Conservation (phyloP, 2,113 vertebrate genomes). For the Tiliqua scincoides region DNA sequence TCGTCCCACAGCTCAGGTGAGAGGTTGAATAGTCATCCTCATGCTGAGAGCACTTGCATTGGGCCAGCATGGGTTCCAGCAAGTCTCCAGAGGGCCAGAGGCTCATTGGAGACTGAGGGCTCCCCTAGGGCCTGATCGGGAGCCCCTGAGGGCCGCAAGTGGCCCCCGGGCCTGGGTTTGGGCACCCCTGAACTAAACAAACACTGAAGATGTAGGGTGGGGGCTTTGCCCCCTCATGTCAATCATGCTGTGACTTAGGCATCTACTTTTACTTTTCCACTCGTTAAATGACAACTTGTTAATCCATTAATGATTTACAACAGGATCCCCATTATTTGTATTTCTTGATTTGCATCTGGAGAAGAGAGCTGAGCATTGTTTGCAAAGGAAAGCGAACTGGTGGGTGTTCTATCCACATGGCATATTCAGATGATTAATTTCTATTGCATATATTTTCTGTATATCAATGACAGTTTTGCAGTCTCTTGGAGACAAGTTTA, state of each 20-base stretch:
- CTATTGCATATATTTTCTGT: too few relatives aligned
- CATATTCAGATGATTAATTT: neutral
- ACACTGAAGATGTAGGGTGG: neutral
- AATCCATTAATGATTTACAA: slow-evolving; percentile 53
- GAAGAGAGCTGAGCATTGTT: slow-evolving; percentile 8
- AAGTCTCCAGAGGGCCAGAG: too few relatives aligned
- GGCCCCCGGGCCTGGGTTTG: too few relatives aligned
- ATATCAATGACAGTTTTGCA: neutral
- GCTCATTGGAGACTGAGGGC: too few relatives aligned
- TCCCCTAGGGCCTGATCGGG: too few relatives aligned
- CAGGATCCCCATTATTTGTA: slow-evolving; percentile 53
- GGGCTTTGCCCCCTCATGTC: neutral
- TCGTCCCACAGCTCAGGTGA: too few relatives aligned
- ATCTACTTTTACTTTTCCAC: neutral
- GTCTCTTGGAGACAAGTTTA: neutral
- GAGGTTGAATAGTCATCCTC: too few relatives aligned
- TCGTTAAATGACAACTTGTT: slow-evolving; percentile 50
- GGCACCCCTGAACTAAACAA: too few relatives aligned
- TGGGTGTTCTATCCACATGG: neutral
- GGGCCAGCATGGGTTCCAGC: too few relatives aligned
- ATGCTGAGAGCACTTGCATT: too few relatives aligned
- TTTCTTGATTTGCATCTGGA: slow-evolving; percentile 30
- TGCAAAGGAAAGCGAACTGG: neutral
- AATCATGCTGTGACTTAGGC: slow-evolving; percentile 29
- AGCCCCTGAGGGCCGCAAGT: too few relatives aligned